phyloP scores from a whole-genome alignment of 2,888 invertebrate genomes.

The Empis stercorea region DNA sequence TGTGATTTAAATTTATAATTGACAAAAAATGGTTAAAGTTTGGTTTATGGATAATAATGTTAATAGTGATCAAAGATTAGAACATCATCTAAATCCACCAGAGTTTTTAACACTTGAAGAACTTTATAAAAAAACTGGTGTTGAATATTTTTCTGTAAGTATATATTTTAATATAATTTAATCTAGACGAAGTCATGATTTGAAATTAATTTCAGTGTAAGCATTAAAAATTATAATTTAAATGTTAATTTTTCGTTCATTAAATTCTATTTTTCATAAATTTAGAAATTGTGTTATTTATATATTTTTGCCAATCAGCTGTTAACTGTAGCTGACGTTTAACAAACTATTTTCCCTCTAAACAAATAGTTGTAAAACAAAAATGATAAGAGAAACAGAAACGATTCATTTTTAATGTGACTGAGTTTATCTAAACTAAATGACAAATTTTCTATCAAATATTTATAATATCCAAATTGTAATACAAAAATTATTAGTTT shows the following conservation, averaged over 20 bases:
- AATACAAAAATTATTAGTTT: no score
- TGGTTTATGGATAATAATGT: constrained; percentile 70
- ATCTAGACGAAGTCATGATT: constrained; percentile 7
- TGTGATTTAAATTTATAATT: neutral
- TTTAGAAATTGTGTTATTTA: no score
- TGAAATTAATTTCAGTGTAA: neutral
- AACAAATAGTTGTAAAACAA: neutral
- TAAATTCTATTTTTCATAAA: no score
- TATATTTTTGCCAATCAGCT: no score
- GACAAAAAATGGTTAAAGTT: constrained; percentile 61
- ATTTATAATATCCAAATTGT: no score
- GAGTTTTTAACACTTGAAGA: constrained; percentile 53
- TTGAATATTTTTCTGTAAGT: constrained; percentile 75
- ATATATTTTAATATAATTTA: constrained; percentile 1
- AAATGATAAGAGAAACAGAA: neutral
- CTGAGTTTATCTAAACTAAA: no score
- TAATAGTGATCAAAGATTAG: constrained; percentile 60
- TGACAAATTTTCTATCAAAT: no score
- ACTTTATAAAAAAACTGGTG: constrained; percentile 61
- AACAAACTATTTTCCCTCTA: no score
- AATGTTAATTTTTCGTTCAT: neutral
- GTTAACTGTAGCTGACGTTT: no score
- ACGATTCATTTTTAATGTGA: no score
- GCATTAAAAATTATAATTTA: neutral
- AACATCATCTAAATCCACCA: constrained; percentile 71